These are phyloP conservation scores for Stegastes partitus DNA, from an alignment of 2,113 vertebrate species.

Conservation along the genomic window DNA sequence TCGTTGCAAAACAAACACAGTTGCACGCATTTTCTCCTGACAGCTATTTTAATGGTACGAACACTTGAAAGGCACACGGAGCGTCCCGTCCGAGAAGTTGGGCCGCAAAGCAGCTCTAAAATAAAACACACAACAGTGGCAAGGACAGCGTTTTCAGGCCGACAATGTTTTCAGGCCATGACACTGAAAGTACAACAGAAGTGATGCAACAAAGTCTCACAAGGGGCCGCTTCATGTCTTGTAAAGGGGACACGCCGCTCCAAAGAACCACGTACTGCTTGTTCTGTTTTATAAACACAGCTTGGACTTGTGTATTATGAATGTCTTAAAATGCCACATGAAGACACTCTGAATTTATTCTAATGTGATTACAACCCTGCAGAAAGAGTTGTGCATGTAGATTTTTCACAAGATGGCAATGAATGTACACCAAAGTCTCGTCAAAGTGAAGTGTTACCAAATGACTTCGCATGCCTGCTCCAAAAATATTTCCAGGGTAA, in stretches of 20 bases:
- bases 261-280: conserved; percentile 26
- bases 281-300: conserved; percentile 23
- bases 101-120: conserved; percentile 39
- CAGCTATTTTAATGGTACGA: neutral
- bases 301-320: conserved; percentile 7
- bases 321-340: neutral
- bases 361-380: neutral
- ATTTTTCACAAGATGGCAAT: conserved; percentile 15
- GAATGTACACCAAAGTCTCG: neutral
- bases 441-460: conserved; percentile 28
- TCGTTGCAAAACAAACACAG: neutral
- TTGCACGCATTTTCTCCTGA: neutral
- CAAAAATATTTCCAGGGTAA: conserved; percentile 68
- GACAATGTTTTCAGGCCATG: conserved; percentile 58
- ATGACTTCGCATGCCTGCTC: conserved; percentile 52
- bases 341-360: neutral
- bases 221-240: conserved; percentile 37
- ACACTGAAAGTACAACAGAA: conserved; percentile 55
- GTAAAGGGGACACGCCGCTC: conserved; percentile 39
- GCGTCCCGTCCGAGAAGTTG: neutral
- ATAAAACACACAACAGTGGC: conserved; percentile 38
- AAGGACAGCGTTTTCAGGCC: conserved; percentile 41
- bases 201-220: conserved; percentile 49
- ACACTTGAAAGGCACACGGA: neutral
- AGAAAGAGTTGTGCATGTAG: neutral